phyloP scores from a whole-genome alignment of 2,797 vertebrate genomes.

The Taenioides sp. region DNA sequence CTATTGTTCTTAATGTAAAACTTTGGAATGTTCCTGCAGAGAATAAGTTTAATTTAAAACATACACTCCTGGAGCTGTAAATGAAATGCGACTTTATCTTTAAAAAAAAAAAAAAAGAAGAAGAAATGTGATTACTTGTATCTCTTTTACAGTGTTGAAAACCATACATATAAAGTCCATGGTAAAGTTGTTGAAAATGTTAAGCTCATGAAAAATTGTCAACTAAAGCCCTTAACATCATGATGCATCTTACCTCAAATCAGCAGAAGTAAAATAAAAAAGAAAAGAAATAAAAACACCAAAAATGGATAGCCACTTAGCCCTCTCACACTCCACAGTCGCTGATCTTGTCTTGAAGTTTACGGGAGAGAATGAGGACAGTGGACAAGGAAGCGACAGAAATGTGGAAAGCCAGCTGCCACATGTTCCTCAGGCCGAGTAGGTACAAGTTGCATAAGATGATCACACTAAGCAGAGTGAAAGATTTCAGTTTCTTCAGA shows the following conservation, averaged over 20 bases:
- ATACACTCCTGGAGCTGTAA: conserved; percentile 5
- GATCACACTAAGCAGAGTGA: conserved; percentile 76
- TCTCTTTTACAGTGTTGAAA: conserved; percentile 23
- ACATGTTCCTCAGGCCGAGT: conserved; percentile 85
- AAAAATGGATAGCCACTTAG: conserved; percentile 61
- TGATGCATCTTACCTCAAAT: conserved; percentile 21
- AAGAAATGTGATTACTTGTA: conserved; percentile 10
- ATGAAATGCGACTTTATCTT: conserved; percentile 6
- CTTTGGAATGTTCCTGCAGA: conserved; percentile 37
- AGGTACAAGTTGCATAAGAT: conserved; percentile 87
- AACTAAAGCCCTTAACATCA: conserved; percentile 2
- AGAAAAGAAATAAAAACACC: conserved; percentile 8
- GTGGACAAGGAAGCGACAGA: conserved; percentile 86
- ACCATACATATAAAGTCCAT: conserved; percentile 50
- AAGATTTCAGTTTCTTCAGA: conserved; percentile 82
- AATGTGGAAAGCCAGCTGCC: conserved; percentile 92
- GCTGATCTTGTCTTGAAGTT: conserved; percentile 79
- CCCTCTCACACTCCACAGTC: conserved; percentile 91
- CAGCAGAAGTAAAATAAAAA: too few species aligned
- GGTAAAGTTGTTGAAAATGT: background rate
- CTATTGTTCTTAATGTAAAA: conserved; percentile 17
- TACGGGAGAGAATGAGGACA: conserved; percentile 83
- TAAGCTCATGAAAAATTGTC: conserved; percentile 1
- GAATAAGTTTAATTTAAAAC: conserved; percentile 8
- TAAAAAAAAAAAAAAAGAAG: background rate